Evolutionary conservation across 1,140 invertebrate species (phyloP).

Genomic region (Geopemphigus sp.): DNA sequence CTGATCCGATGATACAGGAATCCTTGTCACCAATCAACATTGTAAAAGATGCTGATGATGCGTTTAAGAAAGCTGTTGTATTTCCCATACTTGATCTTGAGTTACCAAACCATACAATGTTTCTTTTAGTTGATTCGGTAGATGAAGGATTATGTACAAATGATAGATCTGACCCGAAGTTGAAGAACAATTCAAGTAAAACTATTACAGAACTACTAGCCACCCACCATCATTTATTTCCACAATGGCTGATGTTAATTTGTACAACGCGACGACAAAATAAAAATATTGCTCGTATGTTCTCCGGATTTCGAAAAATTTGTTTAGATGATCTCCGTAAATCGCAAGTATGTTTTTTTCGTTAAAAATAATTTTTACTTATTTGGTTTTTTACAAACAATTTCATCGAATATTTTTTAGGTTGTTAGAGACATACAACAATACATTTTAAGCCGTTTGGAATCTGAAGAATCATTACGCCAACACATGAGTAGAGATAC

Average conservation of each 20-base stretch:
- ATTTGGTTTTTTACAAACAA: too few relatives aligned
- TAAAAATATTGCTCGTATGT: slow-evolving; percentile 83
- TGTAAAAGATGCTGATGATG: slow-evolving; percentile 82
- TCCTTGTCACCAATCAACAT: slow-evolving; percentile 69
- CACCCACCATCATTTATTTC: slow-evolving; percentile 88
- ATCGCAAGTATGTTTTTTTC: slow-evolving; percentile 61
- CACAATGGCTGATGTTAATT: slow-evolving; percentile 87
- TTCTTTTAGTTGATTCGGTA: slow-evolving; percentile 87
- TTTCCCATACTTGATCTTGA: slow-evolving; percentile 82
- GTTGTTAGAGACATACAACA: slow-evolving; percentile 90
- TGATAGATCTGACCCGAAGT: slow-evolving; percentile 38
- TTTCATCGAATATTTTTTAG: slow-evolving; percentile 39
- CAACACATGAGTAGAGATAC: slow-evolving; percentile 81
- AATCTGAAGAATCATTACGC: slow-evolving; percentile 75
- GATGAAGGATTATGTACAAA: slow-evolving; percentile 68
- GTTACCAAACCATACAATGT: slow-evolving; percentile 76
- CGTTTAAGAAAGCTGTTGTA: slow-evolving; percentile 82
- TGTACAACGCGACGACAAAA: slow-evolving; percentile 85
- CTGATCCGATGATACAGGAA: slow-evolving; percentile 61
- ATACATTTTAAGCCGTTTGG: slow-evolving; percentile 87
- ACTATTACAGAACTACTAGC: slow-evolving; percentile 84
- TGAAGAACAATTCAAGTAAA: slow-evolving; percentile 57
- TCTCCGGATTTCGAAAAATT: slow-evolving; percentile 91
- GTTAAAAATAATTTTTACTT: background rate
- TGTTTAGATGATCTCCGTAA: slow-evolving; percentile 86